These are phyloP conservation scores for Leptarthrus brevirostris DNA, from an alignment of 2,888 invertebrate genomes.

Conservation along the genomic window DNA sequence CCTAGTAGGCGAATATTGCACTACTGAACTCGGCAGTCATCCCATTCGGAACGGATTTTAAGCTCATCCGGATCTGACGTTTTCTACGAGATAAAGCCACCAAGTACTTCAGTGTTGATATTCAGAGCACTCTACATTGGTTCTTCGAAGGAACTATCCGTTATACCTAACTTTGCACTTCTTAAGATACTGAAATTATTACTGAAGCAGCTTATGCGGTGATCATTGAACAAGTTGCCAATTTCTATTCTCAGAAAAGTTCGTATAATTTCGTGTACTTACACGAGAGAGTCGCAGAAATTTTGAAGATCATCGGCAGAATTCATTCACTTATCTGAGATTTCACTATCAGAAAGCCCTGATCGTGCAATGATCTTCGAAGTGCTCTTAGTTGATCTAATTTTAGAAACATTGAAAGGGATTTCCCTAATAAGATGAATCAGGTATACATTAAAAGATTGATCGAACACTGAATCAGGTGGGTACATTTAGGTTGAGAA, in stretches of 20 bases:
- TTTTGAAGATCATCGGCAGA: neutral
- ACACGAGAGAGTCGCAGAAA: neutral
- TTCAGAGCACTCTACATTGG: neutral
- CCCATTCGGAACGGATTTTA: neutral
- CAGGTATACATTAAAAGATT: no score
- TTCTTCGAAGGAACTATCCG: neutral
- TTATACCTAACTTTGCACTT: neutral
- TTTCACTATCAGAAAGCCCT: conserved; percentile 27
- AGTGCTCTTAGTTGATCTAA: neutral
- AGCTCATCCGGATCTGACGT: conserved; percentile 15
- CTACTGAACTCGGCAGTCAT: neutral
- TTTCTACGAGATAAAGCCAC: conserved; percentile 8
- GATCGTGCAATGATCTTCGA: conserved; percentile 25
- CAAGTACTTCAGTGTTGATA: neutral
- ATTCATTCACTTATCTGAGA: conserved; percentile 22
- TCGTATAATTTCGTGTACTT: neutral
- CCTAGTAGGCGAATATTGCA: neutral
- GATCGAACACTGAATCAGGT: no score
- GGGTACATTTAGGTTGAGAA: no score
- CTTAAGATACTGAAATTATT: neutral
- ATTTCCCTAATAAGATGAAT: neutral
- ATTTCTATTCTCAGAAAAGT: conserved; percentile 34
- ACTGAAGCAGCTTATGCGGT: conserved; percentile 13
- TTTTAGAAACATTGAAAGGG: neutral
- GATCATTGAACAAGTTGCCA: conserved; percentile 15